These are phyloP conservation scores for Dicycla oo DNA, from an alignment of 2,888 invertebrate genomes.

Conservation along the genomic window DNA sequence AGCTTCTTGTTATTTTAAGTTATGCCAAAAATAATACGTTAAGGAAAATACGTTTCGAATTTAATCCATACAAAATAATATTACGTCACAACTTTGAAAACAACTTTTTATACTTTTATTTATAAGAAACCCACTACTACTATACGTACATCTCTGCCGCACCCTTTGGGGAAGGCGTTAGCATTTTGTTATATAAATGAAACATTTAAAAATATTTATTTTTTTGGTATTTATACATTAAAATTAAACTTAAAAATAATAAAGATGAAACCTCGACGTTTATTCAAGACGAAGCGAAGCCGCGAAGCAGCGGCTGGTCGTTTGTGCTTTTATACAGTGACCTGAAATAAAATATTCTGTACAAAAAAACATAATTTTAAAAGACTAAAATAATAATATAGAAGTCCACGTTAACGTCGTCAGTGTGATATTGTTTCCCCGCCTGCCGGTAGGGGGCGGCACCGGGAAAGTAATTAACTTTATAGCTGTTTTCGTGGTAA, in stretches of 20 bases:
- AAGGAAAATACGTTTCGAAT: background rate
- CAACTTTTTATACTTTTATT: background rate
- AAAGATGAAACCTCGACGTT: too few species aligned
- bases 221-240: too few species aligned
- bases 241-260: too few species aligned
- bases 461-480: constrained; percentile 24
- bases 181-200: too few species aligned
- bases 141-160: too few species aligned
- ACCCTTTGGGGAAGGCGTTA: too few species aligned
- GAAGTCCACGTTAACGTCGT: background rate
- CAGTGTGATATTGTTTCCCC: constrained; percentile 1
- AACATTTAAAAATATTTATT: too few species aligned
- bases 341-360: background rate
- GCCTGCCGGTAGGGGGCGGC: background rate
- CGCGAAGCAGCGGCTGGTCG: too few species aligned
- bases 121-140: too few species aligned
- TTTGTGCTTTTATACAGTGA: too few species aligned
- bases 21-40: constrained; percentile 48
- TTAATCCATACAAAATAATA: background rate
- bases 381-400: background rate
- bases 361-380: background rate
- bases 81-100: background rate
- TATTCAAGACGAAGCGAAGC: too few species aligned
- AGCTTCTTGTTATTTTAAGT: constrained; percentile 59
- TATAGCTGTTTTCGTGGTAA: constrained; percentile 37